Evolutionary conservation across 2,113 vertebrate species (phyloP).

Genomic region (Neopipo cinnamomea): DNA sequence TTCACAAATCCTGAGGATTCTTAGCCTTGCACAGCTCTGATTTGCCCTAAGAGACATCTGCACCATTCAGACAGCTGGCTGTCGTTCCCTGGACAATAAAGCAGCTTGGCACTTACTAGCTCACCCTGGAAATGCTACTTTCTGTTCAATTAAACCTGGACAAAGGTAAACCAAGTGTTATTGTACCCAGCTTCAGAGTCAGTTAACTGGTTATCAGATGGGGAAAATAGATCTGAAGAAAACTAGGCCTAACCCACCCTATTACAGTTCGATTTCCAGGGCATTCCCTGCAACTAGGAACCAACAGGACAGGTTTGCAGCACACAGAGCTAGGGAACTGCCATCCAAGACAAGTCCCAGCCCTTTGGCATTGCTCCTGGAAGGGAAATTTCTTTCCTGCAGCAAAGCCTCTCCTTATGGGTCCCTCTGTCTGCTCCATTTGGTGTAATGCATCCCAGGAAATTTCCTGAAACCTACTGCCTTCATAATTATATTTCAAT

Average conservation of each 20-base stretch:
- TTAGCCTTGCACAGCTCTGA: background rate
- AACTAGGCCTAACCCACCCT: background rate
- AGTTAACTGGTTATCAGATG: background rate
- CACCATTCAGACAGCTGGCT: background rate
- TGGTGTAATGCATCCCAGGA: background rate
- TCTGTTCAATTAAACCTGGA: background rate
- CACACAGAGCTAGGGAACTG: background rate
- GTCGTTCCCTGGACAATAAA: background rate
- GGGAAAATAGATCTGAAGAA: background rate
- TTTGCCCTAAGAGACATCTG: background rate
- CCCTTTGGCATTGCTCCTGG: background rate
- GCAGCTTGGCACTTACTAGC: background rate
- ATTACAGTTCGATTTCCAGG: background rate
- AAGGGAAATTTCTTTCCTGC: background rate
- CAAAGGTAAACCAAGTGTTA: background rate
- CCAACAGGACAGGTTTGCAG: background rate
- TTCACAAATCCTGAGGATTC: background rate
- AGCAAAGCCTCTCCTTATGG: background rate
- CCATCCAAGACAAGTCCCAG: background rate
- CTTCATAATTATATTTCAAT: conserved; percentile 14
- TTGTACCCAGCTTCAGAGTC: background rate
- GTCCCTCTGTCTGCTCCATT: background rate
- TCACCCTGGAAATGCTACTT: background rate
- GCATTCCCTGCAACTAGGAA: background rate
- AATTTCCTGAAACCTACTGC: background rate